Conservation (phyloP, 1,140 invertebrate species). For the Calosoma granatense region DNA sequence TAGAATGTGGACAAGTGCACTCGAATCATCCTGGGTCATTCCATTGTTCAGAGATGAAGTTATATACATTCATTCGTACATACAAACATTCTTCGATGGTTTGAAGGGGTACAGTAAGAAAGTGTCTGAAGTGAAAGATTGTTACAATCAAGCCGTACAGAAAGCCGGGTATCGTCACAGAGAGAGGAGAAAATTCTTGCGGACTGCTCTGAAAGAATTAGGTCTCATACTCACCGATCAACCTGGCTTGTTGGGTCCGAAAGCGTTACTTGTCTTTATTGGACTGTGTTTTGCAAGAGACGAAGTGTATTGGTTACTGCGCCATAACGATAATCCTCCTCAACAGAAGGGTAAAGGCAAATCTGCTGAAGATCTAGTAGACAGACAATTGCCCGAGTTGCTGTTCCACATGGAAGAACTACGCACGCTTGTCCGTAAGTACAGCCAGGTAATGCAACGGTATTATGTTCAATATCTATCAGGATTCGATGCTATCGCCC, state of each 20-base stretch:
- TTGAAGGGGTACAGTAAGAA: constrained; percentile 92
- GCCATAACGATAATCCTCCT: constrained; percentile 93
- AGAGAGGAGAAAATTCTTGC: constrained; percentile 91
- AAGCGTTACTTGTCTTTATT: constrained; percentile 95
- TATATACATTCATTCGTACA: constrained; percentile 88
- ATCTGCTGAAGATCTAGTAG: constrained; percentile 79
- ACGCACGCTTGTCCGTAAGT: constrained; percentile 83
- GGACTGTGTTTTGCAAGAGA: constrained; percentile 89
- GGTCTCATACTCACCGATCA: constrained; percentile 94
- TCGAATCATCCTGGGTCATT: constrained; percentile 90
- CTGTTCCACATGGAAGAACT: constrained; percentile 98
- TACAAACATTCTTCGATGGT: constrained; percentile 87
- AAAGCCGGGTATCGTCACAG: constrained; percentile 84
- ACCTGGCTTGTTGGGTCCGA: constrained; percentile 92
- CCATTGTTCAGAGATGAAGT: constrained; percentile 96
- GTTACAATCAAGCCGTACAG: constrained; percentile 79
- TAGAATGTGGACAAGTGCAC: constrained; percentile 82
- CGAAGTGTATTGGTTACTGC: constrained; percentile 92
- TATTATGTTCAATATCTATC: constrained; percentile 97
- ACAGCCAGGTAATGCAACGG: constrained; percentile 93
- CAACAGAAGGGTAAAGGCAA: constrained; percentile 76
- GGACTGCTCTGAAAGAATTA: constrained; percentile 91
- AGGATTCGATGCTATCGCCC: constrained; percentile 86
- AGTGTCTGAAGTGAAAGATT: constrained; percentile 90
- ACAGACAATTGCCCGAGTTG: constrained; percentile 91